Conservation (phyloP, 2,797 vertebrate genomes). For the Sphenopsis melanotis region DNA sequence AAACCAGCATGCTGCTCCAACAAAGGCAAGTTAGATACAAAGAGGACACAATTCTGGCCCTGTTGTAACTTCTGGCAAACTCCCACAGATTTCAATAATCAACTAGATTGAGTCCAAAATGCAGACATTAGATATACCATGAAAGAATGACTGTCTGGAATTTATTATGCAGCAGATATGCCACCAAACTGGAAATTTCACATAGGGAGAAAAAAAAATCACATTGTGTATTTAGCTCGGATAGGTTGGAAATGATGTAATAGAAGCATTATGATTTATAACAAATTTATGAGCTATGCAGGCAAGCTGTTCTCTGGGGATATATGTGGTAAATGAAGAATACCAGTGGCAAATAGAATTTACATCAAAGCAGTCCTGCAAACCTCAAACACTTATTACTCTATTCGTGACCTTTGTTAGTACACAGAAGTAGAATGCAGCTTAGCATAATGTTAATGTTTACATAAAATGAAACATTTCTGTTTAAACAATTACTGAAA, state of each 20-base stretch:
- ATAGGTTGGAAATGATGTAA: constrained; percentile 71
- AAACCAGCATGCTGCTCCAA: constrained; percentile 19
- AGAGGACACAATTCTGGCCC: not conserved
- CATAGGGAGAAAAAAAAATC: constrained; percentile 1
- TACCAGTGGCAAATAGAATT: constrained; percentile 63
- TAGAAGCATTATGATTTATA: constrained; percentile 70
- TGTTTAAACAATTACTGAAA: constrained; percentile 59
- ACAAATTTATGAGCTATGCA: constrained; percentile 64
- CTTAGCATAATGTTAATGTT: constrained; percentile 49
- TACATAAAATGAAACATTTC: constrained; percentile 58
- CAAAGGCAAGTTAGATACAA: constrained; percentile 23
- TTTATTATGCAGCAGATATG: constrained; percentile 73
- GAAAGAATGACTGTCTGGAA: constrained; percentile 69
- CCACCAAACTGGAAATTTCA: constrained; percentile 75
- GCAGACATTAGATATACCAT: constrained; percentile 60
- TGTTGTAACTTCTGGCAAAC: constrained; percentile 23
- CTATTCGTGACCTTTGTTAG: constrained; percentile 57
- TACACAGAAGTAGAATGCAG: constrained; percentile 62
- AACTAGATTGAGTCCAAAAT: constrained; percentile 38
- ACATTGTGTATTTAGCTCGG: constrained; percentile 55
- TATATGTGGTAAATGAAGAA: constrained; percentile 62
- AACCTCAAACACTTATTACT: constrained; percentile 64
- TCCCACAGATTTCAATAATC: constrained; percentile 46
- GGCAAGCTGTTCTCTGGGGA: constrained; percentile 53
- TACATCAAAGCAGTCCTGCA: constrained; percentile 68